Conservation (phyloP, 2,888 invertebrate species). For the Drosophila maculinotata region DNA sequence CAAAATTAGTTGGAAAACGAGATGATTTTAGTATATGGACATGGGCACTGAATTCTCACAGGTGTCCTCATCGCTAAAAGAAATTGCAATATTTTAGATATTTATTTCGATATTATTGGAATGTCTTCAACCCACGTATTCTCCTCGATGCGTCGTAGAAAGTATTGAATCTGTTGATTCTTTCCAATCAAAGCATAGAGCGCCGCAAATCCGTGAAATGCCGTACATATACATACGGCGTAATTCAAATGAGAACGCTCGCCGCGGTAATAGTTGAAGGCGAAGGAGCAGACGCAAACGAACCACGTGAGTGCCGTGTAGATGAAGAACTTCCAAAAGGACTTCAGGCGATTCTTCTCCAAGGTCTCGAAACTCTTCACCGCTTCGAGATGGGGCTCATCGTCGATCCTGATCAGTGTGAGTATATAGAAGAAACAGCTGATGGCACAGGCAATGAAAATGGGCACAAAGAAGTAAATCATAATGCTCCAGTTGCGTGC, state of each 20-base stretch:
- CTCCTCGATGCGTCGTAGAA: constrained; percentile 73
- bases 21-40: constrained; percentile 50
- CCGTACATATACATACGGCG: constrained; percentile 74
- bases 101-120: neutral
- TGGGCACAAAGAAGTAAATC: constrained; percentile 82
- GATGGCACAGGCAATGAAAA: constrained; percentile 77
- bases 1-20: neutral
- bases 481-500: constrained; percentile 82
- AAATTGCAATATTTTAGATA: neutral
- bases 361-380: constrained; percentile 65
- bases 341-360: constrained; percentile 77
- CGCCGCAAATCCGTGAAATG: constrained; percentile 78
- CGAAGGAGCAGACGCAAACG: constrained; percentile 72
- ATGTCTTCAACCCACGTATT: constrained; percentile 60
- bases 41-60: constrained; percentile 77
- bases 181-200: constrained; percentile 76
- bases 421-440: constrained; percentile 75
- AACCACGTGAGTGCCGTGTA: constrained; percentile 74
- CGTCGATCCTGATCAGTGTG: constrained; percentile 70
- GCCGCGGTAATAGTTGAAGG: constrained; percentile 72
- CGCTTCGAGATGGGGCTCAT: constrained; percentile 58
- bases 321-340: constrained; percentile 77
- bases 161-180: constrained; percentile 78
- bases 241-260: constrained; percentile 79
- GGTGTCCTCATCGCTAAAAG: constrained; percentile 68